Percentiles rank a stretch among this genome's conserved stretches.
Conservation (phyloP, 2,113 vertebrate genomes). For the Chiloscyllium plagiosum region DNA sequence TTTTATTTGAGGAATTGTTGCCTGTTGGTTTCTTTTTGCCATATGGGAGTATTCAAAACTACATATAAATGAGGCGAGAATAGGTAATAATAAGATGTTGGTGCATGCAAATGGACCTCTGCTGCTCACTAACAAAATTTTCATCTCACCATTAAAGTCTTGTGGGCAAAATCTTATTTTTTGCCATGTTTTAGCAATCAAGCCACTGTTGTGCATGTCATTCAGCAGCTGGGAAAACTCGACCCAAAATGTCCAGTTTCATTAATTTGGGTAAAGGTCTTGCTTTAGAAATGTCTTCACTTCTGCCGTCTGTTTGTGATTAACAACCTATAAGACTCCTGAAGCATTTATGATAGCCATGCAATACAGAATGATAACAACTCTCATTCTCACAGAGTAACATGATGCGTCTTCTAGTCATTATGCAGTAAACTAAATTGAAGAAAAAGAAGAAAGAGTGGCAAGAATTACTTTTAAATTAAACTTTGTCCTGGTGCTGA, state of each 20-base stretch:
- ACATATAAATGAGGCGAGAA: no score
- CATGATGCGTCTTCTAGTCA: neutral
- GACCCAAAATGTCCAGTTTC: neutral
- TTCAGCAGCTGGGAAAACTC: no score
- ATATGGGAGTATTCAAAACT: no score
- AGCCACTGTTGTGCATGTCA: no score
- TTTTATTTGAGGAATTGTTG: no score
- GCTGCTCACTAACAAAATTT: no score
- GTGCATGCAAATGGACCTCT: no score
- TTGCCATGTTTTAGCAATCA: neutral
- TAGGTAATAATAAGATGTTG: no score
- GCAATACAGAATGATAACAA: neutral
- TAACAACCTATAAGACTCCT: constrained; percentile 9
- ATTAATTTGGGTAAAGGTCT: neutral
- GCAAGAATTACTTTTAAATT: constrained; percentile 7
- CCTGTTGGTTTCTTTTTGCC: no score
- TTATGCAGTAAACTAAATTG: neutral
- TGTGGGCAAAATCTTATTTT: no score
- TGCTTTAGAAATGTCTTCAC: neutral
- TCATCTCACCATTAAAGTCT: no score
- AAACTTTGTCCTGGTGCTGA: neutral
- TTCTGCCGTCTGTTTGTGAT: constrained; percentile 12
- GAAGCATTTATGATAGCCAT: constrained; percentile 21
- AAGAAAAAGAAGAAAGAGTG: neutral
- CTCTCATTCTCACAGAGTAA: neutral